A percentile compares a stretch with the other conserved stretches of the same genome.
Conservation (phyloP, 2,888 invertebrate genomes). For the Venustoraphidia nigricollis region DNA sequence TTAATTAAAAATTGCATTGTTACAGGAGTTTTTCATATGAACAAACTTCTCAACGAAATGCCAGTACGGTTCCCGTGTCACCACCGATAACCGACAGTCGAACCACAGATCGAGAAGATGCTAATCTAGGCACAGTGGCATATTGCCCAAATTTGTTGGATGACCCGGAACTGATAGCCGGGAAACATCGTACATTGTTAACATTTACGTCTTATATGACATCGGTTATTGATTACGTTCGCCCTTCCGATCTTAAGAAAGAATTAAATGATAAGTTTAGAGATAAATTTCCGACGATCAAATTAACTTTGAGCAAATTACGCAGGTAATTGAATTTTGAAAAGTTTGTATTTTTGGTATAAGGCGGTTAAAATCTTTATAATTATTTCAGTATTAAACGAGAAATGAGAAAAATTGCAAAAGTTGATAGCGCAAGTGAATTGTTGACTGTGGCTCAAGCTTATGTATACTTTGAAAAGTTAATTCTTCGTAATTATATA, state of each 20-base stretch:
- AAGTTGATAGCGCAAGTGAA: slow-evolving; percentile 67
- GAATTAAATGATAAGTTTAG: slow-evolving; percentile 94
- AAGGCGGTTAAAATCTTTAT: background rate
- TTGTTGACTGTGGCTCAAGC: slow-evolving; percentile 88
- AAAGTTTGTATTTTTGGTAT: background rate
- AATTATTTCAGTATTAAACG: slow-evolving; percentile 63
- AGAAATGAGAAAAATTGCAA: slow-evolving; percentile 87
- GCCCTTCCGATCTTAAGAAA: slow-evolving; percentile 89
- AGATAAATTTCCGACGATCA: slow-evolving; percentile 88
- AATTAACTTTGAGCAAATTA: slow-evolving; percentile 87
- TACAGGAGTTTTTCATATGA: slow-evolving; percentile 62
- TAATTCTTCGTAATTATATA: slow-evolving; percentile 80
- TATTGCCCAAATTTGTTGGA: slow-evolving; percentile 85
- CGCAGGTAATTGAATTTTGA: slow-evolving; percentile 50
- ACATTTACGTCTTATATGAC: slow-evolving; percentile 87
- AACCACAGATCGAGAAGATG: slow-evolving; percentile 27
- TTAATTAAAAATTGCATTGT: slow-evolving; percentile 12
- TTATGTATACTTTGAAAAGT: slow-evolving; percentile 96
- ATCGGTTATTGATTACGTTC: slow-evolving; percentile 91
- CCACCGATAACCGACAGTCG: slow-evolving; percentile 25
- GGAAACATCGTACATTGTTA: slow-evolving; percentile 71
- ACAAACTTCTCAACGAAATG: slow-evolving; percentile 41
- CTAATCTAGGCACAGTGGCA: slow-evolving; percentile 17
- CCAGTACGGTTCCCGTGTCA: slow-evolving; percentile 30
- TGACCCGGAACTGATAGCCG: slow-evolving; percentile 82